Percentiles rank a stretch among this genome's conserved stretches.
Conservation (phyloP, 2,113 vertebrate genomes). For the Megatriorchis doriae region DNA sequence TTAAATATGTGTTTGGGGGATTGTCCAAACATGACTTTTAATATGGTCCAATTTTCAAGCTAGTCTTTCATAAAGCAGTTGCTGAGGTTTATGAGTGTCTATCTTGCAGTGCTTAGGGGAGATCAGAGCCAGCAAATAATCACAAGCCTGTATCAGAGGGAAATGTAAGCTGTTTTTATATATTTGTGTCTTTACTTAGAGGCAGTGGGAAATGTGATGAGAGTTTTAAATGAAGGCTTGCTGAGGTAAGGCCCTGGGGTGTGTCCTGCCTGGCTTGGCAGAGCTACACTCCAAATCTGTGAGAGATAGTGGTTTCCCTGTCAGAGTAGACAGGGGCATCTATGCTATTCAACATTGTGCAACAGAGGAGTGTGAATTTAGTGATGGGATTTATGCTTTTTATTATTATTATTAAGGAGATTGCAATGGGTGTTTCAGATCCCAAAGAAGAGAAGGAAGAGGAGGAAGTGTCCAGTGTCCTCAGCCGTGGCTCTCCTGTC, state of each 20-base stretch:
- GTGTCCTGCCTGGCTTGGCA: not conserved
- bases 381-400: not conserved
- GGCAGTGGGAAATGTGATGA: not conserved
- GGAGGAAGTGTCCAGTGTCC: conserved; percentile 46
- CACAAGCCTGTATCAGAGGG: not conserved
- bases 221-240: not conserved
- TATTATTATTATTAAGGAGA: not conserved
- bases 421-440: conserved; percentile 53
- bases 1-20: not conserved
- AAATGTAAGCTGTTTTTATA: not conserved
- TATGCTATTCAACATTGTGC: accelerated
- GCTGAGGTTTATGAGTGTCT: not conserved
- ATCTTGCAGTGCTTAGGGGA: not conserved
- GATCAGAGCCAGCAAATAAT: not conserved
- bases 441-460: conserved; percentile 77
- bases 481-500: conserved; percentile 31
- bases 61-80: not conserved
- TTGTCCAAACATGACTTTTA: not conserved
- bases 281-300: accelerated
- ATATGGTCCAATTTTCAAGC: not conserved
- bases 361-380: not conserved
- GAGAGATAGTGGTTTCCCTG: accelerated
- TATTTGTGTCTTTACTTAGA: not conserved
- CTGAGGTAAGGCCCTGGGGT: not conserved
- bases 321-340: not conserved